These are phyloP conservation scores for Mixornis gularis DNA, from an alignment of 2,113 vertebrate genomes.

Conservation along the genomic window DNA sequence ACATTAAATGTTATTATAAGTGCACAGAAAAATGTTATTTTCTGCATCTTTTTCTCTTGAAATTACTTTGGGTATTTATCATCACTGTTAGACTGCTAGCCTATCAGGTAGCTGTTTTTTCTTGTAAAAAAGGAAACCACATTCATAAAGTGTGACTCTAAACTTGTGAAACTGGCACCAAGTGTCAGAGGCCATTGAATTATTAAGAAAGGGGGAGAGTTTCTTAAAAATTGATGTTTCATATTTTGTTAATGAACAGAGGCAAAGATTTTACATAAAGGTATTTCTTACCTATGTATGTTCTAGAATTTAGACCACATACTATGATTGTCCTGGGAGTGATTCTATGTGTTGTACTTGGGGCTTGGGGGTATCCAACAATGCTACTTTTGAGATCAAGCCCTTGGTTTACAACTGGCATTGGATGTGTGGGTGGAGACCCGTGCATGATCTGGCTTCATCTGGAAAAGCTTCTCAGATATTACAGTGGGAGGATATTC, in stretches of 20 bases:
- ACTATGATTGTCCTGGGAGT: background rate
- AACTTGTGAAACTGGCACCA: background rate
- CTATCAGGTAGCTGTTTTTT: background rate
- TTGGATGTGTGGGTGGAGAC: background rate
- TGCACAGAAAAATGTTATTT: background rate
- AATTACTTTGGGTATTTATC: background rate
- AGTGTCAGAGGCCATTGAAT: background rate
- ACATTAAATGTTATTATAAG: background rate
- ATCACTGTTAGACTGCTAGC: background rate
- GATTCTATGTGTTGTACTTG: fast-evolving
- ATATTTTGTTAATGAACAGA: background rate
- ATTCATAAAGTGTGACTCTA: background rate
- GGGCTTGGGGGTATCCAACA: background rate
- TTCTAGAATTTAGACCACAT: background rate
- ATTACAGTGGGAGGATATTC: background rate
- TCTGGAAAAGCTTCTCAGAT: background rate
- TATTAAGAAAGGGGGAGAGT: background rate
- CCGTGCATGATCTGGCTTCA: background rate
- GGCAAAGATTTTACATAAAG: background rate
- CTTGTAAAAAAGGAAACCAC: background rate
- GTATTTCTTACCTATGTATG: background rate
- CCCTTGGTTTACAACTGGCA: background rate
- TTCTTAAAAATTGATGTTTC: background rate
- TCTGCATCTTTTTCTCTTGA: background rate
- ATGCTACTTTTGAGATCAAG: background rate